A percentile compares a stretch with the other conserved stretches of the same genome.
phyloP scores from a whole-genome alignment of 2,888 invertebrate genomes.

The Sinotaia quadrata region DNA sequence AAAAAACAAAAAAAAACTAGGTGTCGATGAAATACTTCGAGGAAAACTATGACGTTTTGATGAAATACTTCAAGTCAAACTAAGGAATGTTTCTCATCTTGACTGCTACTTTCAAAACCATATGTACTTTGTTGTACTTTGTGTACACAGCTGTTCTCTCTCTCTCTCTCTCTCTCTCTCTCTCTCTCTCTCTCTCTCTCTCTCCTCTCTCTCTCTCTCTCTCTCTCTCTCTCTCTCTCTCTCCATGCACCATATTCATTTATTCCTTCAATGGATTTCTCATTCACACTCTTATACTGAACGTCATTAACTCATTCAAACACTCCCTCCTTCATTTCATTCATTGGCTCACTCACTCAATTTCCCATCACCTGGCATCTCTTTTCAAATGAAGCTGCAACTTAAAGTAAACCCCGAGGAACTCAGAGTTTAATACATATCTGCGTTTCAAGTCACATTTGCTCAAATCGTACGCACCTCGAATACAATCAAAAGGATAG shows the following conservation, averaged over 20 bases:
- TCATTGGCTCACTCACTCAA: background rate
- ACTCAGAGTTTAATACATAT: too few relatives aligned
- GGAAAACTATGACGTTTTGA: too few relatives aligned
- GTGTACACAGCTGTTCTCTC: background rate
- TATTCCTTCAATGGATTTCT: background rate
- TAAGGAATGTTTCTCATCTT: too few relatives aligned
- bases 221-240: constrained; percentile 6
- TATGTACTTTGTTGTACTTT: too few relatives aligned
- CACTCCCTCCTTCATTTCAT: background rate
- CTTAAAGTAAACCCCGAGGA: too few relatives aligned
- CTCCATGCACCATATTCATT: background rate
- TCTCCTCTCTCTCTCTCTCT: background rate
- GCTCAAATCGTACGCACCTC: too few relatives aligned
- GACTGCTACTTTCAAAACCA: too few relatives aligned
- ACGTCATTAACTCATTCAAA: background rate
- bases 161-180: background rate
- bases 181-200: background rate
- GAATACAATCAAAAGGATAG: too few relatives aligned
- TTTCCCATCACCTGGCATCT: background rate
- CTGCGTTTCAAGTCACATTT: too few relatives aligned
- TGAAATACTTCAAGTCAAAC: too few relatives aligned
- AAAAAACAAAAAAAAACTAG: background rate
- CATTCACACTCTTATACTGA: background rate
- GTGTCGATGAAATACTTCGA: too few relatives aligned
- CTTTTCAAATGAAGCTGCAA: background rate